Evolutionary conservation across 2,113 vertebrate genomes (phyloP).

Genomic region (Protobothrops flavoviridis): DNA sequence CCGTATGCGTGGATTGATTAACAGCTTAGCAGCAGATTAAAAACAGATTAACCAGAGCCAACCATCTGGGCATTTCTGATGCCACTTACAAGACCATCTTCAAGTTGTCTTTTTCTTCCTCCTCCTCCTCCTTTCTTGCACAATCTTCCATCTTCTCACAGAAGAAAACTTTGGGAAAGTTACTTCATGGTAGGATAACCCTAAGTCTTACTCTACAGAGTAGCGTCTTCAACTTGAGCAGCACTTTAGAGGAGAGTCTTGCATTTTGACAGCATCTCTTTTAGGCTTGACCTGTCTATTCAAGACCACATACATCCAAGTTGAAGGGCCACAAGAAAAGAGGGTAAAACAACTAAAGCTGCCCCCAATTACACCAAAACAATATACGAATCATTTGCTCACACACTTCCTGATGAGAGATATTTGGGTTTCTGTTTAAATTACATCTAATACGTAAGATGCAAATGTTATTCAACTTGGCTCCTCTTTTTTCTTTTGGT

Average conservation of each 20-base stretch:
- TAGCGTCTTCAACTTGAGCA: neutral
- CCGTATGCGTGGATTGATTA: conserved; percentile 3
- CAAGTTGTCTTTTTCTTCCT: neutral
- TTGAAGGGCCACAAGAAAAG: neutral
- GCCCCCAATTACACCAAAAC: neutral
- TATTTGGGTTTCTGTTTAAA: neutral
- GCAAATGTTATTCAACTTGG: neutral
- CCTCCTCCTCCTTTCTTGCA: neutral
- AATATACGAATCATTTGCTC: neutral
- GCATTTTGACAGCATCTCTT: neutral
- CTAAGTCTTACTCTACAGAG: neutral
- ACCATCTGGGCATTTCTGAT: conserved; percentile 21
- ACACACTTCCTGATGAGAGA: neutral
- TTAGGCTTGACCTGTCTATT: neutral
- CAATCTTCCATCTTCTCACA: neutral
- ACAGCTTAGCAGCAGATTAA: conserved; percentile 22
- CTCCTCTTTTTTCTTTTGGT: too few species aligned
- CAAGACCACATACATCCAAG: neutral
- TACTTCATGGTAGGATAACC: neutral
- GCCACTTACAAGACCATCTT: conserved; percentile 12
- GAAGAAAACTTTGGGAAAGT: neutral
- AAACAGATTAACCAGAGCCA: conserved; percentile 17
- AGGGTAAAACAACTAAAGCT: neutral
- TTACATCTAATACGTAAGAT: neutral
- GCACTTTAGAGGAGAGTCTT: neutral